A percentile compares a stretch with the other conserved stretches of the same genome.
These are phyloP conservation scores for Ammospiza nelsoni DNA, from an alignment of 2,113 vertebrate species.

Conservation along the genomic window DNA sequence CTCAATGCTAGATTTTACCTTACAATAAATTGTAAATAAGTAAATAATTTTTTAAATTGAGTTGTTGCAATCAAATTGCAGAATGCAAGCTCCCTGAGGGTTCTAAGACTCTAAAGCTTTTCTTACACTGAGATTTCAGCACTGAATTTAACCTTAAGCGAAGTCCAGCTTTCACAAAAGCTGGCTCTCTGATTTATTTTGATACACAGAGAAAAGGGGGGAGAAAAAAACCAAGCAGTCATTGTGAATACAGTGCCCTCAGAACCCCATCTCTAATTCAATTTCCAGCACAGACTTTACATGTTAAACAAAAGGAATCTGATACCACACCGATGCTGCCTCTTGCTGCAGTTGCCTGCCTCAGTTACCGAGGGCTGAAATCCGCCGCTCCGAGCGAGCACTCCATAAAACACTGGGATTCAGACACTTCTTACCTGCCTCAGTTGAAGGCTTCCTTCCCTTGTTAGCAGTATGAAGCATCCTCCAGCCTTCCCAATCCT, in stretches of 20 bases:
- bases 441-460: slow-evolving; percentile 92
- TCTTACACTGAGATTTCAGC: slow-evolving; percentile 40
- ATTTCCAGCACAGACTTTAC: slow-evolving; percentile 73
- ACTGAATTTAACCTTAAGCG: slow-evolving; percentile 58
- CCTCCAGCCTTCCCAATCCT: slow-evolving; percentile 82
- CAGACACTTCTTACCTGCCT: slow-evolving; percentile 91
- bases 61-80: slow-evolving; percentile 51
- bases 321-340: slow-evolving; percentile 54
- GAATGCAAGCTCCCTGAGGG: slow-evolving; percentile 55
- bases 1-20: slow-evolving; percentile 38
- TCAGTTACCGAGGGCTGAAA: slow-evolving; percentile 65
- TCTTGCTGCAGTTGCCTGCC: slow-evolving; percentile 65
- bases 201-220: slow-evolving; percentile 22
- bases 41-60: slow-evolving; percentile 47
- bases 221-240: not conserved
- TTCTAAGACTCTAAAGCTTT: slow-evolving; percentile 49
- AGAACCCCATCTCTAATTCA: slow-evolving; percentile 71
- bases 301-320: slow-evolving; percentile 78
- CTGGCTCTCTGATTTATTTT: slow-evolving; percentile 48
- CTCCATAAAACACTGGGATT: slow-evolving; percentile 56
- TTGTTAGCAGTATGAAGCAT: slow-evolving; percentile 94
- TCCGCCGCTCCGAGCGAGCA: slow-evolving; percentile 57
- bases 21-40: slow-evolving; percentile 56
- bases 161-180: slow-evolving; percentile 73
- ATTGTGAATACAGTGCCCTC: slow-evolving; percentile 49